Base-by-base conservation (phyloP, 2,113 vertebrate genomes). In the Heteronetta atricapilla region DNA sequence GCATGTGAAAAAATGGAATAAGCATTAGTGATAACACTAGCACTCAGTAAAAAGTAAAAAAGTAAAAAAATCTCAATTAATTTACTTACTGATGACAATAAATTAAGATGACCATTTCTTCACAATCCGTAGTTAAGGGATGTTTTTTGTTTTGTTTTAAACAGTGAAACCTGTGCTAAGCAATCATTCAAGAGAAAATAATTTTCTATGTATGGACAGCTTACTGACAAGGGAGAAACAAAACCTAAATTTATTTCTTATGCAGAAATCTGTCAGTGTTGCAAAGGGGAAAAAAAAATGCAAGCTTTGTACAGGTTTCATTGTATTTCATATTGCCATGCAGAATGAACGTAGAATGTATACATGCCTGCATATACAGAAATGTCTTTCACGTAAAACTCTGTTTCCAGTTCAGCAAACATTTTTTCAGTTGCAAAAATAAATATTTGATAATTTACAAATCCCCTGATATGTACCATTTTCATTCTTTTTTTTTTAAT, bases 291-390 rank as follows among this genome's bases (percentile, higher is more conserved):
- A n/a, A 48, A 60, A n/a, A 36, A 8, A 1, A 25, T 34, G 6
- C 10, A 40, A 60, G 53, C 66, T 89, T 82, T 76, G 73, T 46
- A 95, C 77, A 76, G 34, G 50, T 92, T 95, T 90, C 80, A 96
- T 73, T 73, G 48, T 2, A 50, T 52, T 52, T 52, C 50, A 52
- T 23, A 56, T 15, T 62, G 31, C 13, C 66, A 84, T 82, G 86
- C 66, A 97, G 53, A 88, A 89, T 68, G 89, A 75, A 88, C 40
- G 66, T 6, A 79, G 76, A 56, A 92, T 58, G 95, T 93, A 97
- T 95, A 97, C 95, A 96, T 97, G 96, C 94, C 94, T 96, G 94
- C 40, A 95, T 94, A 93, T 86, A 94, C 56, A 90, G 52, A 75
- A 88, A 76, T 42, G 8, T 26, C 38, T 52, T 55, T 85, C 46